Conservation (phyloP, 2,113 vertebrate species). For the Micronisus gabar region DNA sequence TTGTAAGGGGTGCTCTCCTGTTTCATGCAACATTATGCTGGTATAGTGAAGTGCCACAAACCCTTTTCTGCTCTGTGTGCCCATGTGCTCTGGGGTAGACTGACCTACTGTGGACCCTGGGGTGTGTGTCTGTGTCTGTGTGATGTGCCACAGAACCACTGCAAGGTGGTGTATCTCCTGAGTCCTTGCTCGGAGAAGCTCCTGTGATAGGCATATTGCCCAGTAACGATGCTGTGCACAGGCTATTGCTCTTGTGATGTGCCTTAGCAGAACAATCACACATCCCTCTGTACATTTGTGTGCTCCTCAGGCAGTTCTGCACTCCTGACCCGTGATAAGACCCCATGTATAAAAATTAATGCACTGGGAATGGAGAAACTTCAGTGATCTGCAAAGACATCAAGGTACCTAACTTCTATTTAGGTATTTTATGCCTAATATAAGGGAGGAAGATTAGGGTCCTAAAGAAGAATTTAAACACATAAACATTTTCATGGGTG, state of each 20-base stretch:
- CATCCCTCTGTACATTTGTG: not conserved
- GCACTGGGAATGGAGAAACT: not conserved
- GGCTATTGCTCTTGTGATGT: not conserved
- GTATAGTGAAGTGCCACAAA: not conserved
- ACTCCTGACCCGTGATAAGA: not conserved
- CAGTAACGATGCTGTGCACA: not conserved
- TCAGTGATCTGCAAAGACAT: not conserved
- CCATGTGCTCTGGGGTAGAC: not conserved
- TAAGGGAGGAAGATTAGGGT: not conserved
- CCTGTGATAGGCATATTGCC: not conserved
- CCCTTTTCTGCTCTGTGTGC: not conserved
- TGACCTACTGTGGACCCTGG: not conserved
- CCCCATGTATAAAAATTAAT: not conserved
- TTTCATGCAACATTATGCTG: not conserved
- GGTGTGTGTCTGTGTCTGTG: not conserved
- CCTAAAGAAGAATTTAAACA: slow-evolving; percentile 17
- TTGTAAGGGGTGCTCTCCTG: not conserved
- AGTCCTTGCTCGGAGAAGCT: not conserved
- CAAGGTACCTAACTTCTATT: not conserved
- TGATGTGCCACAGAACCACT: not conserved
- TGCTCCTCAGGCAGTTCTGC: not conserved
- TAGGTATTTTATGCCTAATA: not conserved
- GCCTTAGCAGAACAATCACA: not conserved
- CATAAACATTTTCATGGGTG: slow-evolving; percentile 30
- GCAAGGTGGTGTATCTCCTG: not conserved